Base-by-base conservation (phyloP, 2,888 invertebrate genomes). In the Oscheius sp. region DNA sequence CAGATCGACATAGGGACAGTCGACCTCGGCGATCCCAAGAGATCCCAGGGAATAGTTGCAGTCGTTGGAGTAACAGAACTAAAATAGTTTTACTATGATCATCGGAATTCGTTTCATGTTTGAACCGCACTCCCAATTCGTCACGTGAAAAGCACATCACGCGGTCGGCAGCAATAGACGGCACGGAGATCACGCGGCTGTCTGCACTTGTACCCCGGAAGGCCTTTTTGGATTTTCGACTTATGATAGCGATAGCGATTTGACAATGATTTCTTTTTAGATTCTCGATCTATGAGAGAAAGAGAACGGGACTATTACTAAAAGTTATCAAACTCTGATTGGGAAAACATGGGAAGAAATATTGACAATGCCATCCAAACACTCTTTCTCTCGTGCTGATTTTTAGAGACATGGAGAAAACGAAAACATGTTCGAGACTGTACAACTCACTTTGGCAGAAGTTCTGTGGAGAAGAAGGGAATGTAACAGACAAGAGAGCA, bases 1-100 rank as follows among this genome's bases (percentile, higher is more conserved):
- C 90, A 97, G 94, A 91, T 98, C 97, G 87, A 99, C 94, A 90
- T 96, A 96, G 90, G 98, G 95, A 91, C 98, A 99, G 90, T 96
- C 95, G 51, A 97, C 95, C 90, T 99, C 99, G 84, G 94, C 94
- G 89, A 96, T 95, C 81, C 97, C 96, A 72, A 99, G 93, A 1
- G 96, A 95, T 68, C 97, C 96, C 85, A 98, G 94, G 33, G 96
- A 95, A 91, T 97, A 99, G 90, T 94, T 95, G 87, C 94, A 94
- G 90, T 96, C 96, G 89, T 94, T 94, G 90, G 94, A 94, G 91
- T 96, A 98, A 75, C 94, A 93, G 91, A 96, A 97, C 92, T 91
- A 80, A 76, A 87, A 85, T 51, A 10, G 11, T n/a, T 13, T 74
- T 50, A 21, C 21, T 21, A 21, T 21, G 21, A 21, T 21, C 21